These are phyloP conservation scores for Planococcus citri DNA, from an alignment of 1,140 invertebrate genomes.

Conservation along the genomic window DNA sequence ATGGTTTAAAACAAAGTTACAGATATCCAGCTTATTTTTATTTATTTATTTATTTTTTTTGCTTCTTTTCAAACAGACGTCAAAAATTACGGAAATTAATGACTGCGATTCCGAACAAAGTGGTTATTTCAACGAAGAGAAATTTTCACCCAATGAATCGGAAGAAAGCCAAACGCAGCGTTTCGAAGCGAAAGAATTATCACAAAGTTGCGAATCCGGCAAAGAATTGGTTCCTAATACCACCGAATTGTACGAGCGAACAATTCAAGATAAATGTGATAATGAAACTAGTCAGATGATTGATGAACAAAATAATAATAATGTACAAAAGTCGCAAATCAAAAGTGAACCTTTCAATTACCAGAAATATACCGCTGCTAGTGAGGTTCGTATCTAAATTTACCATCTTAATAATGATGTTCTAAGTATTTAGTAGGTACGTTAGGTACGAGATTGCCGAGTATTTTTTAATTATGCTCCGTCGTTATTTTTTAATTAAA, in stretches of 20 bases:
- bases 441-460: too few relatives aligned
- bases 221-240: not conserved
- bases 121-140: not conserved
- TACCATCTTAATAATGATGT: too few relatives aligned
- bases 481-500: too few relatives aligned
- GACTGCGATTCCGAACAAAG: not conserved
- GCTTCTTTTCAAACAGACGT: not conserved
- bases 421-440: too few relatives aligned
- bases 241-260: not conserved
- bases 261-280: not conserved
- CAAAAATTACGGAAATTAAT: not conserved
- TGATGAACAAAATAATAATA: not conserved
- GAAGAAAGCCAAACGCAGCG: slow-evolving; percentile 1
- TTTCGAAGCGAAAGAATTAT: not conserved
- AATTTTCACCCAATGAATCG: not conserved
- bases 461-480: too few relatives aligned
- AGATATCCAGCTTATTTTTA: too few relatives aligned
- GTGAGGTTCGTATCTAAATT: not conserved
- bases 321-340: not conserved
- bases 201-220: not conserved
- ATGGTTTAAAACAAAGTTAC: too few relatives aligned
- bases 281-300: not conserved
- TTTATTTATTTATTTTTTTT: too few relatives aligned
- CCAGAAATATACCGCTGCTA: not conserved
- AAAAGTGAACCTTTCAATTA: slow-evolving; percentile 3